Evolutionary conservation across 2,113 vertebrate species (phyloP).

Genomic region (Cricetomys ansorgei): DNA sequence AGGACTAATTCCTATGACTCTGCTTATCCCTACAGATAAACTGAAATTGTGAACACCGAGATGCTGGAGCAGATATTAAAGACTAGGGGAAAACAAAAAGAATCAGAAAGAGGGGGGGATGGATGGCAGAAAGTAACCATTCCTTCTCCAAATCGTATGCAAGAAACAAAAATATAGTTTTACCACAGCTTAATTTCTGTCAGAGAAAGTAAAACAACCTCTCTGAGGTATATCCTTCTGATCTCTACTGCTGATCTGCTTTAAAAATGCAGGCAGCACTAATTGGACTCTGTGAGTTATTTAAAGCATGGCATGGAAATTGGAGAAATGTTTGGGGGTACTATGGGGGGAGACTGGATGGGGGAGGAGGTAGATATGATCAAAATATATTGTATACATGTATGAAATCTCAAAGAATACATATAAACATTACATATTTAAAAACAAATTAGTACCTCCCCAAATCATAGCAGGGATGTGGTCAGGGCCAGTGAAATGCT

Average conservation of each 20-base stretch:
- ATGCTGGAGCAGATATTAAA: not conserved
- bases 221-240: not conserved
- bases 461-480: not conserved
- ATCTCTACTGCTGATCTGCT: not conserved
- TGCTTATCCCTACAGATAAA: not conserved
- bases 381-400: not conserved
- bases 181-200: slow-evolving; percentile 8
- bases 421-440: not conserved
- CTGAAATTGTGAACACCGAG: not conserved
- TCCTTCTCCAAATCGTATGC: not conserved
- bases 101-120: not conserved
- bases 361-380: not conserved
- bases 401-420: not conserved
- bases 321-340: not conserved
- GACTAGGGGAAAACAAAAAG: not conserved
- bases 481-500: not conserved
- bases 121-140: not conserved
- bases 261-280: not conserved
- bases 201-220: not conserved
- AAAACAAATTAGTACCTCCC: not conserved
- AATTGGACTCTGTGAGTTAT: not conserved
- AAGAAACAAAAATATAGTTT: not conserved
- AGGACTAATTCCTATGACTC: not conserved
- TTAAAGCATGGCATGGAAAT: not conserved
- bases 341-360: too few relatives aligned